Evolutionary conservation across 2,888 invertebrate genomes (phyloP).

Genomic region (Podabrus alpinus): DNA sequence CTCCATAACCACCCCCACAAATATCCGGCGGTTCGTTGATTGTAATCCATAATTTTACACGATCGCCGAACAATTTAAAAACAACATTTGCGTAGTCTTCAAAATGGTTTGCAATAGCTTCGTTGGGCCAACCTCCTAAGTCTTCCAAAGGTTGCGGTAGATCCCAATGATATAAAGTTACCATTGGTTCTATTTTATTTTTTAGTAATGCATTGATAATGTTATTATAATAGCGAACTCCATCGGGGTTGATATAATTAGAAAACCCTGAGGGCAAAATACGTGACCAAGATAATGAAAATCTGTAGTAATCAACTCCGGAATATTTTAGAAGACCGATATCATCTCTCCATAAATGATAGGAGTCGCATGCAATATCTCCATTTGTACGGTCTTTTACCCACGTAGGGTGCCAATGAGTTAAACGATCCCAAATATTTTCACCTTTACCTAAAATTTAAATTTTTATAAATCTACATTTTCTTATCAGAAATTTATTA

Average conservation of each 20-base stretch:
- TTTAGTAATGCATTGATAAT: constrained; percentile 61
- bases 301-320: constrained; percentile 56
- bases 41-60: constrained; percentile 60
- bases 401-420: constrained; percentile 50
- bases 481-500: too few species aligned
- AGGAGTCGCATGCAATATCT: constrained; percentile 45
- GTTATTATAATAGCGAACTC: constrained; percentile 66
- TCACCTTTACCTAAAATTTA: constrained; percentile 52
- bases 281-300: constrained; percentile 68
- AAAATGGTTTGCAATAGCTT: constrained; percentile 63
- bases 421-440: constrained; percentile 59
- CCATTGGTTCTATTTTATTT: constrained; percentile 61
- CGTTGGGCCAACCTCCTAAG: constrained; percentile 65
- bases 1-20: constrained; percentile 48
- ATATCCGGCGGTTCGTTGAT: constrained; percentile 58
- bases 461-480: background rate
- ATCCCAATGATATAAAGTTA: constrained; percentile 71
- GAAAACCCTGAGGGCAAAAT: constrained; percentile 63
- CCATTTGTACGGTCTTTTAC: constrained; percentile 38
- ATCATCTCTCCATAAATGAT: constrained; percentile 41
- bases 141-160: constrained; percentile 64
- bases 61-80: constrained; percentile 45
- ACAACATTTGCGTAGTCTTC: constrained; percentile 63
- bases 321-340: constrained; percentile 37
- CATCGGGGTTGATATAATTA: constrained; percentile 63